Percentiles rank a stretch among this genome's conserved stretches.
These are phyloP conservation scores for Noctua fimbriata DNA, from an alignment of 2,888 invertebrate species.

Conservation along the genomic window DNA sequence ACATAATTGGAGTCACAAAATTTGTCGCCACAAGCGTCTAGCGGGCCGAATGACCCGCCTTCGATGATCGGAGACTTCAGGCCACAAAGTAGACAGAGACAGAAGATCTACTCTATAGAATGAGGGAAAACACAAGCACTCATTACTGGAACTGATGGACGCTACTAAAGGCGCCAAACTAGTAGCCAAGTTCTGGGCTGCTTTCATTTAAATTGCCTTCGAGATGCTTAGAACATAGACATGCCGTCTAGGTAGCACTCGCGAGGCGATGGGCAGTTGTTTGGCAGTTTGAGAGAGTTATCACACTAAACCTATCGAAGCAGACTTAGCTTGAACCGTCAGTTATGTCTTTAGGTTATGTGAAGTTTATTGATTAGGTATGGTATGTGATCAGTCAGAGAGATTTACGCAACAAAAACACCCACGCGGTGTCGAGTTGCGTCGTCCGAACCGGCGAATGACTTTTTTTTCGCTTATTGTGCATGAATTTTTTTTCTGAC, in stretches of 20 bases:
- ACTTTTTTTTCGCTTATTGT: not conserved
- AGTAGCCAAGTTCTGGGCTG: not conserved
- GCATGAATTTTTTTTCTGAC: not conserved
- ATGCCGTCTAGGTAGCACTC: not conserved
- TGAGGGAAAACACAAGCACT: no score
- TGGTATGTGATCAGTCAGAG: not conserved
- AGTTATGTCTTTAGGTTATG: not conserved
- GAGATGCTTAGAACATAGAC: not conserved
- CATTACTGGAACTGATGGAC: not conserved
- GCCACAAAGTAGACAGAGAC: constrained; percentile 6
- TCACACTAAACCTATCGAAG: not conserved
- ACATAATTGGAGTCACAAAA: constrained; percentile 62
- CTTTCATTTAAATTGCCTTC: not conserved
- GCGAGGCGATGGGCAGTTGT: not conserved
- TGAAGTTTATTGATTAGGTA: not conserved
- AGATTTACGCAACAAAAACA: not conserved
- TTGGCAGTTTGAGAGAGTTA: not conserved
- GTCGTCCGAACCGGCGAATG: not conserved
- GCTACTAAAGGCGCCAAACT: not conserved
- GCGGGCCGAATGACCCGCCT: constrained; percentile 62
- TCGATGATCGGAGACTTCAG: constrained; percentile 50
- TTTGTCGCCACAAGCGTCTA: constrained; percentile 62
- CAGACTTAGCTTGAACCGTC: not conserved
- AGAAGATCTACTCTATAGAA: constrained; percentile 15
- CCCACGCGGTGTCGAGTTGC: not conserved